Evolutionary conservation across 2,888 invertebrate species (phyloP).

Genomic region (Lordiphosa fenestrarum): DNA sequence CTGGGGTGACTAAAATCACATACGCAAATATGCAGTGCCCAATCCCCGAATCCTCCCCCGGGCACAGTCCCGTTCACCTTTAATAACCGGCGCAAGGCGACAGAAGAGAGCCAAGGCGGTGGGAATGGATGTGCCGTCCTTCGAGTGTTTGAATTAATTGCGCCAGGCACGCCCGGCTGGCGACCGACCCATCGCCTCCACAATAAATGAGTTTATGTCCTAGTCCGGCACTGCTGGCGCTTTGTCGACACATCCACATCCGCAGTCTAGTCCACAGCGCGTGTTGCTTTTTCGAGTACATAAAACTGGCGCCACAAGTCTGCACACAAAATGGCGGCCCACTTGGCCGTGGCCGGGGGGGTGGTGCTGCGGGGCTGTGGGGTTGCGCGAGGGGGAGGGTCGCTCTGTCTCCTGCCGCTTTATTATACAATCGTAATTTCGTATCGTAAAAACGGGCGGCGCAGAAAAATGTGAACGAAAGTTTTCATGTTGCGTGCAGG

Average conservation of each 20-base stretch:
- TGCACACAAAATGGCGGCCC: constrained; percentile 72
- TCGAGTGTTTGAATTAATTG: constrained; percentile 72
- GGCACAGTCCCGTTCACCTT: constrained; percentile 32
- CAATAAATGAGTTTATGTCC: constrained; percentile 72
- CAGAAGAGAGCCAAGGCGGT: constrained; percentile 2
- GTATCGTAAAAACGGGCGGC: constrained; percentile 68
- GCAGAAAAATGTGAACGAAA: constrained; percentile 61
- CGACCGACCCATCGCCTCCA: constrained; percentile 53
- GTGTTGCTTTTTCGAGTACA: constrained; percentile 69
- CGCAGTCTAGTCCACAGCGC: constrained; percentile 44
- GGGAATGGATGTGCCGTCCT: constrained; percentile 44
- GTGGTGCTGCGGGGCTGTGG: constrained; percentile 28
- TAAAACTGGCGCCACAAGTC: constrained; percentile 70
- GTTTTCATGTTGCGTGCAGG: constrained; percentile 69
- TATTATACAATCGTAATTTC: constrained; percentile 71
- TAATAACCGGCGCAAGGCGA: constrained; percentile 26
- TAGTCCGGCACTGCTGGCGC: constrained; percentile 53
- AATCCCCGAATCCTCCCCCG: constrained; percentile 2
- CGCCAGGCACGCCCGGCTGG: constrained; percentile 69
- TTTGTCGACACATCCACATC: constrained; percentile 33
- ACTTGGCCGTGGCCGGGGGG: constrained; percentile 44
- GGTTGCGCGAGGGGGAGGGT: too few species aligned
- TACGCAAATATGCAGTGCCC: constrained; percentile 53
- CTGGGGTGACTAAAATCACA: constrained; percentile 53
- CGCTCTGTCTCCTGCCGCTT: constrained; percentile 34